Conservation (phyloP, 2,797 vertebrate species). For the Coluber constrictor region DNA sequence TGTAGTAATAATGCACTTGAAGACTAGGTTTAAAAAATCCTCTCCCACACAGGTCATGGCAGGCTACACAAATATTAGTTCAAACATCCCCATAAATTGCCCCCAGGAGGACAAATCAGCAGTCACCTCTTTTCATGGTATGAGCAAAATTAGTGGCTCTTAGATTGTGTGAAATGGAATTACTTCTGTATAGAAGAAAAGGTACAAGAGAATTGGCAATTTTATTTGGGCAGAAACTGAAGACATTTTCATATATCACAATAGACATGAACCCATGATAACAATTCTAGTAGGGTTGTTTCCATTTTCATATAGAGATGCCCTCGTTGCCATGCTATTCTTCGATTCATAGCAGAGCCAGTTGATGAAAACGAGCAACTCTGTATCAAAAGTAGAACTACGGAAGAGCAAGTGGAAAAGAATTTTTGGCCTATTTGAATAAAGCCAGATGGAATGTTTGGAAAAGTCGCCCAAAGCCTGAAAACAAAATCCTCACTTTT, state of each 20-base stretch:
- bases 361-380: background rate
- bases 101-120: background rate
- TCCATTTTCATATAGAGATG: background rate
- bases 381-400: background rate
- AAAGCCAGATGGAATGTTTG: background rate
- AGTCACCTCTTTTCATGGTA: background rate
- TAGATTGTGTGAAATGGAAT: conserved; percentile 11
- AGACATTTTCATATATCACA: background rate
- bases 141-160: background rate
- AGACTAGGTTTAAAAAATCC: conserved; percentile 57
- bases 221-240: background rate
- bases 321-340: no score
- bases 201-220: accelerated
- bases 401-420: background rate
- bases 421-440: no score
- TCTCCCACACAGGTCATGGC: conserved; percentile 53
- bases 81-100: conserved; percentile 54
- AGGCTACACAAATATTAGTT: conserved; percentile 60
- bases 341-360: background rate
- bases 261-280: background rate
- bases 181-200: background rate
- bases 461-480: background rate
- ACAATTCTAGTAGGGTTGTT: background rate
- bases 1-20: conserved; percentile 55
- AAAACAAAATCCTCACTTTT: background rate